Base-by-base conservation (phyloP, 2,797 vertebrate genomes). In the Enteromius argenteus region DNA sequence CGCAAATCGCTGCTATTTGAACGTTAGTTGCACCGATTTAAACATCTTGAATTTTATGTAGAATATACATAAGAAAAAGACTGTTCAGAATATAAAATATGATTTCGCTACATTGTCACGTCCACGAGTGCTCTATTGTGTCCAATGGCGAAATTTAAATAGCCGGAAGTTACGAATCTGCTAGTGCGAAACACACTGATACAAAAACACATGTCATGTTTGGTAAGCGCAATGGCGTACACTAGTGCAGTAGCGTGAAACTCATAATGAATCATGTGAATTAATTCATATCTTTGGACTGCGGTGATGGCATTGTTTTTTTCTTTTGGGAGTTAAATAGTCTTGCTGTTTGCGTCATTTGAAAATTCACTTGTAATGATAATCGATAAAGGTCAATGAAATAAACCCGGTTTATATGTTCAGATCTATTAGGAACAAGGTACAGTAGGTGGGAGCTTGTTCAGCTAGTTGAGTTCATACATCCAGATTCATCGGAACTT, bases 131-230 rank as follows among this genome's bases (percentile, higher is more conserved):
- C 58, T 44, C 51, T 10, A 6, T 58, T 77, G 60, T 32, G 46
- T 44, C 35, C 37, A 68, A 68, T 6, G 74, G 19, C 23, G 14
- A 78, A 84, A 86, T 86, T 81, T 76, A 82, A 86, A 87, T 62
- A 58, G 14, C 2, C 32, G 44, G 23, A 58, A 56, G 46, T 13
- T 0, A 49, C 17, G 93, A 95, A 95, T 90, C 89, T 94, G 92
- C 89, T 84, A 0, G 0, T 1, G 7, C 27, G 82, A 88, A 94
- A 86, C 62, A 0, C 2, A n/a, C 17, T 23, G 10, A 69, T 42
- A 0, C 4, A 46, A 58, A 51, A 51, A 73, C 32, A 84, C 35
- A 49, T 83, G 87, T 89, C 76, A 88, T 58, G 80, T 14, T 39
- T 44, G 39, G 82, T 86, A 81, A 80, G 62, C 30, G 53, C 80